A percentile compares a stretch with the other conserved stretches of the same genome.
Conservation (phyloP, 2,797 vertebrate species). For the Halcyon smyrnensis region DNA sequence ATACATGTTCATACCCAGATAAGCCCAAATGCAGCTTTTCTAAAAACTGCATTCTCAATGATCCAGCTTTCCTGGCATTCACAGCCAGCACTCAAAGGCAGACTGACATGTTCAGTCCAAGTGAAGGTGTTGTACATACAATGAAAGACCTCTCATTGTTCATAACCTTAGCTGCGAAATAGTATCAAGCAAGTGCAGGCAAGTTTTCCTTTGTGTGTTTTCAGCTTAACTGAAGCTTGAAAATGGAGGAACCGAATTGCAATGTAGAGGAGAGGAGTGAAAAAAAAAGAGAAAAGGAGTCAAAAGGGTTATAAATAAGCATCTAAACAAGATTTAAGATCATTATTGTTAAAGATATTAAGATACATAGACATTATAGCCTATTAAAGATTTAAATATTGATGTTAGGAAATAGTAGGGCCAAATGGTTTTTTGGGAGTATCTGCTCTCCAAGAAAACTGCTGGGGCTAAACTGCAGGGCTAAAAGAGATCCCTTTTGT, state of each 20-base stretch:
- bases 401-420: background rate
- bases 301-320: background rate
- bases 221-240: slow-evolving; percentile 34
- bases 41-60: background rate
- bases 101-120: slow-evolving; percentile 56
- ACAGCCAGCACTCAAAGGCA: slow-evolving; percentile 28
- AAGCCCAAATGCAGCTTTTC: slow-evolving; percentile 17
- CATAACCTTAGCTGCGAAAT: background rate
- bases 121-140: slow-evolving; percentile 4
- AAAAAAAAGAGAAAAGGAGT: background rate
- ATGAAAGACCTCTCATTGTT: slow-evolving; percentile 59
- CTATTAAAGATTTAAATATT: background rate
- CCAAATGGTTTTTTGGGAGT: background rate
- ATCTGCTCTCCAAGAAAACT: background rate
- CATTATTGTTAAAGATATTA: background rate
- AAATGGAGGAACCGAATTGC: background rate
- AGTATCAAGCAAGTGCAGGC: background rate
- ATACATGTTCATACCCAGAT: background rate
- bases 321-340: background rate
- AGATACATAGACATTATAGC: background rate
- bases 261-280: background rate
- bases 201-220: slow-evolving; percentile 44
- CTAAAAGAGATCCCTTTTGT: background rate
- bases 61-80: slow-evolving; percentile 50
- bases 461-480: background rate